These are phyloP conservation scores for Porites cylindrica DNA, from an alignment of 92 coral and sea anemone species.

Conservation along the genomic window DNA sequence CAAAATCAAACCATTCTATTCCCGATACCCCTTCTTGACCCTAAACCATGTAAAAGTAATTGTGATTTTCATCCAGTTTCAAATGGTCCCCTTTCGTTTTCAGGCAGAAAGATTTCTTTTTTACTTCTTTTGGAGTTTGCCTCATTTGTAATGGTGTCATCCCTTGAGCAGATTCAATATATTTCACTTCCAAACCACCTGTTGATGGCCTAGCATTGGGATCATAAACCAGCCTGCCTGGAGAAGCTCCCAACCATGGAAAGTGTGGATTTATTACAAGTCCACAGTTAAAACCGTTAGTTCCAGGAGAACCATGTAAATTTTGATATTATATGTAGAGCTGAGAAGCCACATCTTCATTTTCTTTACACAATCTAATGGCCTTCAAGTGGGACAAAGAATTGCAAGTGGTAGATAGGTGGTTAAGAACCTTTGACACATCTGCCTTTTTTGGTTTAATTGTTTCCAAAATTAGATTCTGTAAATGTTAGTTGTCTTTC, in stretches of 20 bases:
- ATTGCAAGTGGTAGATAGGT: constrained; percentile 49
- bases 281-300: constrained; percentile 41
- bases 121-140: constrained; percentile 28
- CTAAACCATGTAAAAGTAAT: constrained; percentile 44
- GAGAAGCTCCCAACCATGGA: constrained; percentile 52
- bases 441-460: constrained; percentile 46
- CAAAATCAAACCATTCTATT: constrained; percentile 62
- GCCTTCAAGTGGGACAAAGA: constrained; percentile 50
- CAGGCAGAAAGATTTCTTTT: constrained; percentile 45
- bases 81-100: constrained; percentile 32
- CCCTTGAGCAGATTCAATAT: constrained; percentile 43
- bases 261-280: constrained; percentile 40
- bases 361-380: constrained; percentile 40
- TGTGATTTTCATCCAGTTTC: constrained; percentile 44
- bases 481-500: constrained; percentile 49
- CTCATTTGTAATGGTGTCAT: constrained; percentile 42
- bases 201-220: constrained; percentile 35
- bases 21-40: constrained; percentile 53
- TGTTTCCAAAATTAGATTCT: constrained; percentile 51
- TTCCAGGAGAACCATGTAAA: constrained; percentile 53
- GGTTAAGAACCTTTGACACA: constrained; percentile 36
- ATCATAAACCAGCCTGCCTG: constrained; percentile 52
- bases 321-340: constrained; percentile 39
- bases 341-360: constrained; percentile 54
- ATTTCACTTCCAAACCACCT: constrained; percentile 51